phyloP scores from a whole-genome alignment of 1,140 invertebrate genomes.

The Caenorhabditis tropicalis region DNA sequence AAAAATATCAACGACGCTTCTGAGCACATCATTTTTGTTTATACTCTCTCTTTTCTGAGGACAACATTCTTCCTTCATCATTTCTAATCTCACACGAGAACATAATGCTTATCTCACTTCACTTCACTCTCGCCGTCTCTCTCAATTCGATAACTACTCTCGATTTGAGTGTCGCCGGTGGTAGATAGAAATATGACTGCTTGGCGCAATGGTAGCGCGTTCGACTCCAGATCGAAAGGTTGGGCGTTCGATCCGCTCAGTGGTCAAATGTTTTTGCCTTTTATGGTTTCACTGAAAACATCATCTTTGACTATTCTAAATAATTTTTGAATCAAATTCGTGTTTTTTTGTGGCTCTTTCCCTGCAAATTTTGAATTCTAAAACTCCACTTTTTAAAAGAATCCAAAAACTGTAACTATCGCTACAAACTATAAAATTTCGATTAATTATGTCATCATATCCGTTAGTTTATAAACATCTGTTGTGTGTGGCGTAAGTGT shows the following conservation, averaged over 20 bases:
- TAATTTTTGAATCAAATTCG: no score
- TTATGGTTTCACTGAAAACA: background rate
- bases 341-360: no score
- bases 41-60: background rate
- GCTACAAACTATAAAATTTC: no score
- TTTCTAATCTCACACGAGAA: no score
- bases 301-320: background rate
- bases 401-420: no score
- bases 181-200: constrained; percentile 32
- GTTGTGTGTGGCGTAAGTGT: no score
- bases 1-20: no score
- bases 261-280: constrained; percentile 51
- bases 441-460: no score
- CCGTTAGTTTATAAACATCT: no score
- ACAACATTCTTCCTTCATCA: background rate
- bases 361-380: no score
- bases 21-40: background rate
- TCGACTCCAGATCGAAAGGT: constrained; percentile 58
- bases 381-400: no score
- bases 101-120: background rate
- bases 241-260: constrained; percentile 57
- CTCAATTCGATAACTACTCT: background rate
- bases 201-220: constrained; percentile 57
- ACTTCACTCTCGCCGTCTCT: background rate
- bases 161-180: background rate